Conservation (phyloP, 2,113 vertebrate genomes). For the Taurulus bubalis region DNA sequence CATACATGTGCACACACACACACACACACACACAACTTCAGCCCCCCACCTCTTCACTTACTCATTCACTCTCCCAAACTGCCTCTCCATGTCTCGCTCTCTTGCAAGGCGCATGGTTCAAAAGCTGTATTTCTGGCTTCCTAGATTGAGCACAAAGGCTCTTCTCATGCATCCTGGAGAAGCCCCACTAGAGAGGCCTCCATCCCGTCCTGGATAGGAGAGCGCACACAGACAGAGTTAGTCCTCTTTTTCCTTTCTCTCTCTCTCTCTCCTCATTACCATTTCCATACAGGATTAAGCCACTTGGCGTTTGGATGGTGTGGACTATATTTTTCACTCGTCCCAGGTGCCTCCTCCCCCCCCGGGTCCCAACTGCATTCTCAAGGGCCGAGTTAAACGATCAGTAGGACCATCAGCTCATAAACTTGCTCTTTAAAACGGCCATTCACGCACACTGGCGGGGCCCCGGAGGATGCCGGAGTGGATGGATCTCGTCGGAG, state of each 20-base stretch:
- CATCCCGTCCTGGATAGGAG: slow-evolving; percentile 80
- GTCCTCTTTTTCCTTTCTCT: slow-evolving; percentile 48
- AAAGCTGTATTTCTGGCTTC: slow-evolving; percentile 88
- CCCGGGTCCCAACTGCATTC: slow-evolving; percentile 48
- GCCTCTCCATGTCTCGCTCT: slow-evolving; percentile 65
- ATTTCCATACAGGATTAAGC: slow-evolving; percentile 90
- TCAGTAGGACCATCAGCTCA: slow-evolving; percentile 72
- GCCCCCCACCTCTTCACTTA: slow-evolving; percentile 55
- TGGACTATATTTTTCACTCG: slow-evolving; percentile 73
- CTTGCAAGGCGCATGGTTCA: slow-evolving; percentile 77
- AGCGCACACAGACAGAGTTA: slow-evolving; percentile 82
- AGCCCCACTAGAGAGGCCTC: slow-evolving; percentile 86
- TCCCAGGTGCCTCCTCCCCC: neutral
- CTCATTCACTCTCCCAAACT: slow-evolving; percentile 69
- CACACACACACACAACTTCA: slow-evolving; percentile 42
- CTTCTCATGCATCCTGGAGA: slow-evolving; percentile 86
- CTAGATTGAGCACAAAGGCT: slow-evolving; percentile 89
- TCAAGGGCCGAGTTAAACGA: slow-evolving; percentile 72
- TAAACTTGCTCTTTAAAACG: slow-evolving; percentile 67
- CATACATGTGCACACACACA: slow-evolving; percentile 1
- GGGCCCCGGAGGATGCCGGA: slow-evolving; percentile 48
- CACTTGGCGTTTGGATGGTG: slow-evolving; percentile 81
- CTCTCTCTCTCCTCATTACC: slow-evolving; percentile 87
- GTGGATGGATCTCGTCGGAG: slow-evolving; percentile 62
- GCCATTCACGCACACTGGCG: slow-evolving; percentile 54